Evolutionary conservation across 1,140 invertebrate species (phyloP).

Genomic region (Rhizoglyphus robini): DNA sequence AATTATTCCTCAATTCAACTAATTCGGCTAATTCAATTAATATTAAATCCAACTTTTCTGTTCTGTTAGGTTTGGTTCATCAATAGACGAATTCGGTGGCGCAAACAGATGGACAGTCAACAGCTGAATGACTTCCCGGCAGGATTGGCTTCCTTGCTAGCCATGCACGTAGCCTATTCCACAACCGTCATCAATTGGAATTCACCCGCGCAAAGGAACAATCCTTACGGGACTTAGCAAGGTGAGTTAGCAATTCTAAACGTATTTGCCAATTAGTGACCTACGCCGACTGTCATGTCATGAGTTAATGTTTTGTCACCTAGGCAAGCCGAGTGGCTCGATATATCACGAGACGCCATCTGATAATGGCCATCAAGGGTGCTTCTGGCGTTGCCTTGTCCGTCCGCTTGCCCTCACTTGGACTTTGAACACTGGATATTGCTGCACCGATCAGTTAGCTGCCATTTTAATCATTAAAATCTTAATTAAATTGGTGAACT

Average conservation of each 20-base stretch:
- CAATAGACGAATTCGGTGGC: slow-evolving; percentile 62
- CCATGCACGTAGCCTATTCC: slow-evolving; percentile 4
- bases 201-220: background rate
- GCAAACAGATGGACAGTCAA: slow-evolving; percentile 66
- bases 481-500: slow-evolving; percentile 8
- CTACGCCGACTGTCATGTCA: too few species aligned
- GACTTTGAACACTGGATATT: background rate
- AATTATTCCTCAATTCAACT: background rate
- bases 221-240: slow-evolving; percentile 4
- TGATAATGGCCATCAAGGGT: background rate
- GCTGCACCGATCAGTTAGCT: too few species aligned
- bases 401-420: background rate
- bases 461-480: slow-evolving; percentile 1
- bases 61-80: slow-evolving; percentile 68
- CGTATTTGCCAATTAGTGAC: too few species aligned
- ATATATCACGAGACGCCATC: background rate
- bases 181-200: background rate
- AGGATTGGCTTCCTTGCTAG: slow-evolving; percentile 17
- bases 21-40: background rate
- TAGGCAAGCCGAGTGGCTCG: background rate
- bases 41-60: background rate
- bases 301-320: background rate
- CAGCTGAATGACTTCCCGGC: slow-evolving; percentile 54
- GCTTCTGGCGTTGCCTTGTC: background rate
- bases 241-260: background rate